Evolutionary conservation across 2,113 vertebrate genomes (phyloP), one percentile per base, ranked within the genome.

Genomic region (Oreotragus oreotragus): DNA sequence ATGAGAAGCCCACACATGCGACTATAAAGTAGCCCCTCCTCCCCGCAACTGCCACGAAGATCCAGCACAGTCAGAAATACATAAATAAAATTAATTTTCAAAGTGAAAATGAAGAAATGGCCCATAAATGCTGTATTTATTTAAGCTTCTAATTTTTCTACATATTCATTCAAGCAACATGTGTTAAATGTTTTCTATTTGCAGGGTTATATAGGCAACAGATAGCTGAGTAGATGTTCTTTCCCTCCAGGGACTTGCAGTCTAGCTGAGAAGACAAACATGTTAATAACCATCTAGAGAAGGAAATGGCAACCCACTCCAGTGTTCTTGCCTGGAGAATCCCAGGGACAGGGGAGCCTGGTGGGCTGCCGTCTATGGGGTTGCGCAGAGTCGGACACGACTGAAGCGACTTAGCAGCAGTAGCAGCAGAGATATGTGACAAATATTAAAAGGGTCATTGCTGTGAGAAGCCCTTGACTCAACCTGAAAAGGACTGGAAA

Each of bases 241-340:
- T 62, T 39, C 92, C 62, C 27, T 88, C 49, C 30, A 84, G 49
- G 13, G 33, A 79, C n/a, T n/a, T 66, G 57, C 49, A 88, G 9
- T 90, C 88, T 92, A 88, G n/a, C 28, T 66, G 80, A 91, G 66
- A 88, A 96, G 57, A 93, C 25, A 92, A 88, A 43, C 5, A 47
- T 90, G 27, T 79, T 77, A 81, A 60, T 84, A 94, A 91, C 27
- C 36, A 19, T 47, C 77, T 28, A 53, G 58, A 30, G 28, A 60
- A 14, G 58, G 58, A 30, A 60, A 60, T 60, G 58, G 58, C 58
- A 60, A 30, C 58, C 58, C 58, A 14, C 58, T 60, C 27, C 58
- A 60, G 58, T 60, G 58, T 60, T 14, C 27, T 60, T 60, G 58
- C 27, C 27, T 60, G 27, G 27, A 60, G 58, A 60, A 30, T 60